Evolutionary conservation across 1,140 invertebrate species (phyloP).

Genomic region (Ooceraea biroi): DNA sequence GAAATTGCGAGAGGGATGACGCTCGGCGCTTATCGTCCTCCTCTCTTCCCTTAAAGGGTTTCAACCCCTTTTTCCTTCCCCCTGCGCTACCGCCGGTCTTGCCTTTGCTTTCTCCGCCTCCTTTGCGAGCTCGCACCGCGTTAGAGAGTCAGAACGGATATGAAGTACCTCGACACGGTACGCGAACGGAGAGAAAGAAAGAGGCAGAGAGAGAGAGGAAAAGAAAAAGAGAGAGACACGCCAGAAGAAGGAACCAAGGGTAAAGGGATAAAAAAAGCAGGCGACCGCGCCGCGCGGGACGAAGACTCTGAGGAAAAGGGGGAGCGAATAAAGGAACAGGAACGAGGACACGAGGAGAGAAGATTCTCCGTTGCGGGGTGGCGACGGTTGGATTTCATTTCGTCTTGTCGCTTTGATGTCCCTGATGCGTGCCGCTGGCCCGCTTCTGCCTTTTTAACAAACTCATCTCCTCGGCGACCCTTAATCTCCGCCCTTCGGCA

Average conservation of each 20-base stretch:
- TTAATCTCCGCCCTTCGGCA: conserved; percentile 85
- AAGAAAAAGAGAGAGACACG: conserved; percentile 49
- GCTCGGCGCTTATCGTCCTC: conserved; percentile 33
- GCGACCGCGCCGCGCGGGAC: conserved; percentile 53
- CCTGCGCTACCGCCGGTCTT: conserved; percentile 33
- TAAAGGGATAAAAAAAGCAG: conserved; percentile 69
- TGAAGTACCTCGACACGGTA: conserved; percentile 66
- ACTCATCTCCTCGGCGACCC: conserved; percentile 85
- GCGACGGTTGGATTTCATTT: conserved; percentile 85
- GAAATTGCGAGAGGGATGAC: conserved; percentile 66
- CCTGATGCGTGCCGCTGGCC: conserved; percentile 85
- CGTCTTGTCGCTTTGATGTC: conserved; percentile 86
- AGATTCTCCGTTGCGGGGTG: conserved; percentile 71
- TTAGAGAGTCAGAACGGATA: conserved; percentile 70
- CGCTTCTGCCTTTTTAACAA: conserved; percentile 86
- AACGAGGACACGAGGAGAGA: conserved; percentile 61
- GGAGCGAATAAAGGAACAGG: conserved; percentile 64
- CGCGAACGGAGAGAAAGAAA: conserved; percentile 58
- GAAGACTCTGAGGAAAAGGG: conserved; percentile 57
- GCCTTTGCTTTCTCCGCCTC: conserved; percentile 43
- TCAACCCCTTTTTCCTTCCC: conserved; percentile 19
- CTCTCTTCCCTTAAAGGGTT: conserved; percentile 62
- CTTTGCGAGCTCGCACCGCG: conserved; percentile 41
- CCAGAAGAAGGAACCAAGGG: conserved; percentile 68
- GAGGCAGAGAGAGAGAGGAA: conserved; percentile 53